Conservation (phyloP, 2,797 vertebrate genomes). For the Thaleichthys pacificus region DNA sequence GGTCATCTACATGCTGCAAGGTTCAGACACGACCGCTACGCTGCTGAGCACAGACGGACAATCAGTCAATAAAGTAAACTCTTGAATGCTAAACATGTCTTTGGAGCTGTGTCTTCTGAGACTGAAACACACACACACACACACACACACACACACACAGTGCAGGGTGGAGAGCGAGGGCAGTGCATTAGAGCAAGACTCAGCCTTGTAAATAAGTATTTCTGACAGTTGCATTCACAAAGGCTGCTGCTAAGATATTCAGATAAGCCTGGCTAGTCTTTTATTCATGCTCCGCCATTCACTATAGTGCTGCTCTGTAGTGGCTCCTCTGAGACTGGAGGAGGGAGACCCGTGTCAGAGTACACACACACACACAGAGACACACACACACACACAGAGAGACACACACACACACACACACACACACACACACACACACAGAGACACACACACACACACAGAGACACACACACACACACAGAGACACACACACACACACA, state of each 20-base stretch:
- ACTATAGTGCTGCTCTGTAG: slow-evolving; percentile 30
- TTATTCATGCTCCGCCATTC: slow-evolving; percentile 43
- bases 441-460: slow-evolving; percentile 12
- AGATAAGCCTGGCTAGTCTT: slow-evolving; percentile 39
- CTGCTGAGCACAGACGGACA: too few species aligned
- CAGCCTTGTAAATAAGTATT: slow-evolving; percentile 41
- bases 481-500: slow-evolving; percentile 6
- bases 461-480: slow-evolving; percentile 31
- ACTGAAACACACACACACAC: too few species aligned
- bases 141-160: too few species aligned
- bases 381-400: slow-evolving; percentile 13
- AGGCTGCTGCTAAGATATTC: slow-evolving; percentile 39
- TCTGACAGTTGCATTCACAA: slow-evolving; percentile 21
- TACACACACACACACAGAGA: background rate
- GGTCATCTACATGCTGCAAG: too few species aligned
- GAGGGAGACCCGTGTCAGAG: slow-evolving; percentile 27
- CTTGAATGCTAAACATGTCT: too few species aligned
- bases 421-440: background rate
- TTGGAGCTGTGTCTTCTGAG: too few species aligned
- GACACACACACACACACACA: slow-evolving; percentile 15
- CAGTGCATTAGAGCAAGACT: background rate
- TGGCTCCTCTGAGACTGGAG: slow-evolving; percentile 14
- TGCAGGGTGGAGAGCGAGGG: background rate
- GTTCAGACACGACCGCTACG: too few species aligned
- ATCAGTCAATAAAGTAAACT: too few species aligned